phyloP scores from a whole-genome alignment of 2,113 vertebrate species.

The Ptilorrhoa leucosticta region DNA sequence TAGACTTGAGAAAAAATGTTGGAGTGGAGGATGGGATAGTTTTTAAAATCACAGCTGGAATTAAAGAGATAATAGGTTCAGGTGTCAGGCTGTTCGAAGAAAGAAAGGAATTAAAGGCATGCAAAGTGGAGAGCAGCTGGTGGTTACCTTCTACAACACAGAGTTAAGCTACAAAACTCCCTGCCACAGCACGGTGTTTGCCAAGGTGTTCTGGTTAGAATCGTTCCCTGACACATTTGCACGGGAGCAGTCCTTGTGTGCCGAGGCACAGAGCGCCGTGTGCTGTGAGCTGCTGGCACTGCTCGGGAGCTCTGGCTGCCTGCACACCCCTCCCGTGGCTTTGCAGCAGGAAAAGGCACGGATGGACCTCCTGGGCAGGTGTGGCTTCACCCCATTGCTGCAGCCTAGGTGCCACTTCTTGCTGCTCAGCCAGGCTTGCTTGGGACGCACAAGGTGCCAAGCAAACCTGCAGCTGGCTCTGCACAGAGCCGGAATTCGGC shows the following conservation, averaged over 20 bases:
- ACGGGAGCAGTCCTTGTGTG: background rate
- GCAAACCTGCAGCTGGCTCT: background rate
- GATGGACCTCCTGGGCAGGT: background rate
- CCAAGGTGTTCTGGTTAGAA: background rate
- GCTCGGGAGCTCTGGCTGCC: background rate
- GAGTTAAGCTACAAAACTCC: background rate
- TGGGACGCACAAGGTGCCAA: background rate
- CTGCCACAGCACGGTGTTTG: background rate
- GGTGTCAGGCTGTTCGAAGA: background rate
- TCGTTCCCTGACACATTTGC: background rate
- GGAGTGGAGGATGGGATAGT: background rate
- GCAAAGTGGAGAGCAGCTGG: background rate
- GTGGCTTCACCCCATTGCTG: background rate
- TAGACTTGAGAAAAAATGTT: background rate
- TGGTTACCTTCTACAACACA: background rate
- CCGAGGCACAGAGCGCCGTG: background rate
- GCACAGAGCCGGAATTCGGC: background rate
- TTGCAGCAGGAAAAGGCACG: background rate
- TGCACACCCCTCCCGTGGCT: background rate
- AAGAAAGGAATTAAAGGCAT: background rate
- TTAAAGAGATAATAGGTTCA: background rate
- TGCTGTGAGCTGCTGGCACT: background rate
- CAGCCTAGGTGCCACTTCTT: background rate
- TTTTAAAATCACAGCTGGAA: background rate
- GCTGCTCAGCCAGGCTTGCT: background rate